Evolutionary conservation across 1,140 invertebrate species (phyloP), one percentile per base, ranked within the genome.

Genomic region (Drosophila mojavensis): DNA sequence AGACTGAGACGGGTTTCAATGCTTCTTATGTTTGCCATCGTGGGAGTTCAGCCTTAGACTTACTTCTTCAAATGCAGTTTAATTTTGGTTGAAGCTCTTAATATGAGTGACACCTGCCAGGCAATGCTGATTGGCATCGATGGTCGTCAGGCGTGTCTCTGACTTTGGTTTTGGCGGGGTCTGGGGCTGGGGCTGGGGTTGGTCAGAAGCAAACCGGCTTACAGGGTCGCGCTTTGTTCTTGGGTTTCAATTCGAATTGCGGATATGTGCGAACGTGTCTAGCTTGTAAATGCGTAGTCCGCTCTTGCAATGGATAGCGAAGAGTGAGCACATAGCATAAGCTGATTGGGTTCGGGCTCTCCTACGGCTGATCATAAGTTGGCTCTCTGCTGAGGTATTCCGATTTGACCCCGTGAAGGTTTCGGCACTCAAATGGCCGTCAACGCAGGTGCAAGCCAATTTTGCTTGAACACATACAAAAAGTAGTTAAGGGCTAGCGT

Each of bases 231-330:
- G 55, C 71, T 75, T 64, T 79, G 82, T 88, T 86, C 82, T 86
- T 86, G 82, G 79, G 79, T 76, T 86, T 88, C 55, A 68, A 60
- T 36, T 60, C 58, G 55, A 75, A 79, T 74, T 72, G 83, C 83
- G 79, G 79, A 83, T 88, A 59, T 85, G 63, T 73, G 65, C 47
- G 72, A 41, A 88, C 83, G 83, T 88, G 83, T 66, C 76, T 71
- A 61, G 84, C 69, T 79, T 88, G 33, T 39, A 51, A 74, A 64
- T 64, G 24, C 48, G 15, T n/a, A 20, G 33, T 56, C 17, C 43
- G 51, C 50, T 56, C 61, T 65, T 50, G 54, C 13, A 43, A 15
- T 66, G 62, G 24, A 5, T 36, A 33, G 36, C 26, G 24, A 68
- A 56, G 68, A 59, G 54, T 13, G 45, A 5, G 5, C 15, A 47